Conservation (phyloP, 2,888 invertebrate species). For the Calameuta pallipes region DNA sequence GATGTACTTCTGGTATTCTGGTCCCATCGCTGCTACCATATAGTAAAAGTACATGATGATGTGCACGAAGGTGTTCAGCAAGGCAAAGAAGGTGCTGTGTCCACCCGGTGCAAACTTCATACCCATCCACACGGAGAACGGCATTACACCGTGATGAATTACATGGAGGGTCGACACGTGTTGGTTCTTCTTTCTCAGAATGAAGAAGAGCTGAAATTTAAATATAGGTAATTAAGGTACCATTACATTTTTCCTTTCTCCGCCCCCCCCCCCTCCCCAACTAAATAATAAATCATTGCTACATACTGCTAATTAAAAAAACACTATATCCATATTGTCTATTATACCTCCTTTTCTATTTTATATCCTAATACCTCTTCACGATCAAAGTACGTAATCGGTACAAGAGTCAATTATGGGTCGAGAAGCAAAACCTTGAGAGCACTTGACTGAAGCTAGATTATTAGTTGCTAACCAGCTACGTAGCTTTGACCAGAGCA, state of each 20-base stretch:
- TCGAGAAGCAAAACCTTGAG: not conserved
- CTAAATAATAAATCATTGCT: not conserved
- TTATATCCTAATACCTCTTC: not conserved
- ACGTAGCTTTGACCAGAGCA: not conserved
- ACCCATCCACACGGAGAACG: conserved; percentile 93
- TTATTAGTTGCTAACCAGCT: not conserved
- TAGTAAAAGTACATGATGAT: conserved; percentile 98
- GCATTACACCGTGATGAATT: conserved; percentile 97
- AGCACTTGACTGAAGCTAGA: not conserved
- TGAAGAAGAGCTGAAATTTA: conserved; percentile 81
- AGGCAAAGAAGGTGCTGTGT: conserved; percentile 95
- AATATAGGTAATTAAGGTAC: not conserved
- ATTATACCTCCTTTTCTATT: not conserved
- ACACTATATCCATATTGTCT: not conserved
- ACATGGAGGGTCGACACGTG: conserved; percentile 95
- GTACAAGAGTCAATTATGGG: not conserved
- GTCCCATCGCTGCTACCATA: conserved; percentile 94
- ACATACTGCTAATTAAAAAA: not conserved
- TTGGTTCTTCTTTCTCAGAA: conserved; percentile 92
- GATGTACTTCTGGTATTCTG: conserved; percentile 90
- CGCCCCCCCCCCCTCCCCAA: not conserved
- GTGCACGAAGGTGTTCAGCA: conserved; percentile 95
- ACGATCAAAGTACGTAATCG: not conserved
- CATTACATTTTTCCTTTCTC: not conserved
- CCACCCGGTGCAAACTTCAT: conserved; percentile 96